Base-by-base conservation (phyloP, 2,797 vertebrate species). In the Anabacerthia variegaticeps region DNA sequence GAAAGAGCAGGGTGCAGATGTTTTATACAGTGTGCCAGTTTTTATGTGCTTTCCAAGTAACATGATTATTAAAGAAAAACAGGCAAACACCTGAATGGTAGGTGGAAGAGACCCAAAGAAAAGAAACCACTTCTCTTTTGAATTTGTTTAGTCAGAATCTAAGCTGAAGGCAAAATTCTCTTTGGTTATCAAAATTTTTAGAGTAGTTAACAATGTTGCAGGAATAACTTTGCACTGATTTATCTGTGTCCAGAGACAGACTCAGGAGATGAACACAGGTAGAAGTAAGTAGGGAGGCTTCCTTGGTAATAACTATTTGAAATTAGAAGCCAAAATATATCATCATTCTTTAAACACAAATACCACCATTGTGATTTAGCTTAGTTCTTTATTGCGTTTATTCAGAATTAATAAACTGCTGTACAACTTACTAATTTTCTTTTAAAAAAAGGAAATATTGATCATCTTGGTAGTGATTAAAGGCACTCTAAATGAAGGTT, bases 161-260 rank as follows among this genome's bases (percentile, higher is more conserved):
- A 12, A 94, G 46, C 67, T 91, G 36, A 80, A 80, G 44, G 19
- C 21, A 80, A 61, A 83, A 80, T 72, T 56, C 12, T 17, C 14
- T 92, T 52, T 32, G 59, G 36, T 54, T 92, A 55, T 39, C 18
- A 77, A 18, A 37, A 54, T 67, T 89, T 92, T 93, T 51, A 56
- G 20, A 76, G 46, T 32, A 46, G 20, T 72, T 82, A 89, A 18
- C 49, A 87, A 15, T 93, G 58, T 91, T 96, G 63, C 48, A 65
- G 74, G 63, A 90, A 16, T 92, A 92, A 96, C 86, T 95, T 95
- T 34, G 36, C 41, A 87, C 37, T 89, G 86, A 46, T 93, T 88
- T 95, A 54, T 88, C 30, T 89, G 56, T n/a, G 56, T 90, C 62
- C 48, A 67, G 71, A 79, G 28, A 28, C 13, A 80, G n/a, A 55